Base-by-base conservation (phyloP, 2,113 vertebrate genomes). In the Agapornis roseicollis region DNA sequence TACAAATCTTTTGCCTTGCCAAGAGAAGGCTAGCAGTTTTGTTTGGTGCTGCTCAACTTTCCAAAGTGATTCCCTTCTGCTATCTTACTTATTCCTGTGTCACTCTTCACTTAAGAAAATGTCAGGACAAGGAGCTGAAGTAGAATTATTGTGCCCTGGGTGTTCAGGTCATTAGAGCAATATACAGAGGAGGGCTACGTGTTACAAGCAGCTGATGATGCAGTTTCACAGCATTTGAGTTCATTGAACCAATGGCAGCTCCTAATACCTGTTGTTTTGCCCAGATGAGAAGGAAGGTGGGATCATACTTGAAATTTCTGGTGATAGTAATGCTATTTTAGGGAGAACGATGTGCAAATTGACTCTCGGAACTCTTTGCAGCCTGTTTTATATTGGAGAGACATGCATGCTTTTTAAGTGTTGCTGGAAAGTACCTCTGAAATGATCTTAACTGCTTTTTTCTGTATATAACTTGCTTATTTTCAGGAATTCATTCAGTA, bases 401-500 rank as follows among this genome's bases (percentile, higher is more conserved):
- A 93, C 31, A 5, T 3, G 5, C 55, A 52, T 52, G 35, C 33
- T 77, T 97, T 95, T 89, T 85, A 80, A 87, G 68, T 95, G 78
- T 39, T 71, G 78, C 88, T 91, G 25, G 76, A 93, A 96, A 72
- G 77, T 83, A 66, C 76, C 53, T 97, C 87, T 89, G 80, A 93
- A 96, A 90, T 93, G 22, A 92, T 80, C 80, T 88, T 90, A 87
- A 72, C 87, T 85, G 39, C 18, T 92, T 72, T 97, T 93, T 89
- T 94, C 83, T 82, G 95, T 82, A 37, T 85, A n/a, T 37, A 92
- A 70, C 50, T 93, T 96, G 42, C 93, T 97, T 97, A 74, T 85
- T 92, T 97, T 96, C 95, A 95, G 94, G 65, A 96, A 95, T 96
- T 97, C 35, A 80, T 91, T 83, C 89, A 81, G 37, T 49, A 86